Evolutionary conservation across 2,113 vertebrate species (phyloP).

Genomic region (Indicator indicator): DNA sequence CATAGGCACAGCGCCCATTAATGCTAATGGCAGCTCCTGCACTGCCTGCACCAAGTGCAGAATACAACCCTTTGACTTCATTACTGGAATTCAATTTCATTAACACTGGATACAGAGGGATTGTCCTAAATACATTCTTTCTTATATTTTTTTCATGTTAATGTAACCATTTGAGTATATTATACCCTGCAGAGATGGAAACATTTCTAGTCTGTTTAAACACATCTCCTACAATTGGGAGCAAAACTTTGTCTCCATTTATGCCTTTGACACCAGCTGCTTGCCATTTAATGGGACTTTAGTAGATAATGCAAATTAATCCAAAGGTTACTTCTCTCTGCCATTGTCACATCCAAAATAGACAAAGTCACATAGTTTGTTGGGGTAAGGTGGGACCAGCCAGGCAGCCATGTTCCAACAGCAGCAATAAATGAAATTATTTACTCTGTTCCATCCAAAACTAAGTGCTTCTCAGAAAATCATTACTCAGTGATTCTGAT

Average conservation of each 20-base stretch:
- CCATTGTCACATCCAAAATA: constrained; percentile 45
- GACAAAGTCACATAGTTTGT: constrained; percentile 32
- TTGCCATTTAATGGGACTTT: constrained; percentile 69
- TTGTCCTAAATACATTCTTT: constrained; percentile 72
- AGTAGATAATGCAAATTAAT: constrained; percentile 69
- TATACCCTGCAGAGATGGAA: constrained; percentile 73
- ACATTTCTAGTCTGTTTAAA: constrained; percentile 73
- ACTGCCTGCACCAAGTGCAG: constrained; percentile 1
- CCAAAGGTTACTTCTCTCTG: constrained; percentile 64
- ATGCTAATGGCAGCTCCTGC: constrained; percentile 27
- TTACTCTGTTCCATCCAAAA: constrained; percentile 32
- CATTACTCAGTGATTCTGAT: not conserved
- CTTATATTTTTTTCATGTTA: constrained; percentile 74
- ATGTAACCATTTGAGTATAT: constrained; percentile 72
- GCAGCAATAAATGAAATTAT: constrained; percentile 50
- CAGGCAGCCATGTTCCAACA: not conserved
- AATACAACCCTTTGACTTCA: constrained; percentile 68
- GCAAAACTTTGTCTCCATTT: constrained; percentile 71
- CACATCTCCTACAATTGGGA: constrained; percentile 71
- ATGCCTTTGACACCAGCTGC: constrained; percentile 74
- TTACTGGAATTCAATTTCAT: constrained; percentile 77
- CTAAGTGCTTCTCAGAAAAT: not conserved
- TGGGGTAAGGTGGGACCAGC: not conserved
- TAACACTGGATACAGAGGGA: constrained; percentile 70
- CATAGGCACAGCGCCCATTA: constrained; percentile 7